phyloP scores from a whole-genome alignment of 2,888 invertebrate species.

The Liposcelis brunnea region DNA sequence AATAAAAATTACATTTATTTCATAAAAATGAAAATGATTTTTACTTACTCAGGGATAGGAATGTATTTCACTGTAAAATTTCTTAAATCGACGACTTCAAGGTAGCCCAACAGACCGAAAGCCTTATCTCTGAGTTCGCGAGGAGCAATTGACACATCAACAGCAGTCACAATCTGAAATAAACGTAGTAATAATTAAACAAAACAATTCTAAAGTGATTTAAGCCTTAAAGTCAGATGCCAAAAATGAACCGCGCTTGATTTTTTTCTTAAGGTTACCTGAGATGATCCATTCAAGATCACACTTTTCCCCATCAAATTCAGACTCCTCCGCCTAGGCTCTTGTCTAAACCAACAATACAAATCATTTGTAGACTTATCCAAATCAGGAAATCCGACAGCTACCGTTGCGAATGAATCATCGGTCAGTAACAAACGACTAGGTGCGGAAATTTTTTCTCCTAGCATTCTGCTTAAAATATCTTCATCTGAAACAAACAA shows the following conservation, averaged over 20 bases:
- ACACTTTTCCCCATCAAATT: slow-evolving; percentile 19
- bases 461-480: slow-evolving; percentile 25
- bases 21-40: not conserved
- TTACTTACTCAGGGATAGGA: slow-evolving; percentile 31
- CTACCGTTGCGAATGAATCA: slow-evolving; percentile 26
- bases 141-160: slow-evolving; percentile 20
- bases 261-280: slow-evolving; percentile 20
- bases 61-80: slow-evolving; percentile 32
- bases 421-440: slow-evolving; percentile 28
- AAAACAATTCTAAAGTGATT: too few relatives aligned
- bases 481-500: slow-evolving; percentile 1
- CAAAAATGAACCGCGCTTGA: too few relatives aligned
- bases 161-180: slow-evolving; percentile 18
- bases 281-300: slow-evolving; percentile 18
- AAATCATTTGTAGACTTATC: slow-evolving; percentile 24
- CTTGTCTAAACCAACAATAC: slow-evolving; percentile 23
- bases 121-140: slow-evolving; percentile 16
- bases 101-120: slow-evolving; percentile 24
- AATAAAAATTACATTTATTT: not conserved
- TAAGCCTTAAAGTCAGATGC: too few relatives aligned
- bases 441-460: slow-evolving; percentile 27
- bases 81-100: slow-evolving; percentile 35
- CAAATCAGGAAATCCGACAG: slow-evolving; percentile 32
- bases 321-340: too few relatives aligned
- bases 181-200: too few relatives aligned